Evolutionary conservation across 2,113 vertebrate species (phyloP), one percentile per base, ranked within the genome.

Genomic region (Thymallus thymallus): DNA sequence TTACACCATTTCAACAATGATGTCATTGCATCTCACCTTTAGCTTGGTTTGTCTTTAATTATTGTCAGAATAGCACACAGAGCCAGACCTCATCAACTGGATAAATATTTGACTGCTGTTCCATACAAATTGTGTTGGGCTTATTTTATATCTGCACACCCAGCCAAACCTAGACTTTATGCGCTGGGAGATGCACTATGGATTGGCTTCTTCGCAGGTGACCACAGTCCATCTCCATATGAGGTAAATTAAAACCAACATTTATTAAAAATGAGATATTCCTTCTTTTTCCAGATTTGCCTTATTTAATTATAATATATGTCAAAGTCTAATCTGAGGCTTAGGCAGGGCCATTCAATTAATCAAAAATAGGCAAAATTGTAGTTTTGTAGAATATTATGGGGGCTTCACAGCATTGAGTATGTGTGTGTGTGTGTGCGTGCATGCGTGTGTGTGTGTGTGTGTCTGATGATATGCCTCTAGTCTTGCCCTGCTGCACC

Each of bases 61-160:
- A 98, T 97, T 96, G 93, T 95, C 94, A 91, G 94, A 91, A 92
- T 95, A 92, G 94, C 94, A 94, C 91, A 94, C 9, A 41, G 35
- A 41, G 35, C 35, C 35, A 41, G 35, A 41, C 51, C 96, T 98
- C 97, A 99, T 98, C 96, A 98, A 95, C 95, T 98, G 94, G 96
- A 97, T 97, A 98, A 99, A 99, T 99, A 98, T 99, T 99, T 98
- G 97, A 98, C 96, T 96, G 94, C 95, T 94, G 94, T 96, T 97
- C 94, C 94, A 95, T 96, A 41, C 35, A 97, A 98, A 98, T 97
- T 97, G 95, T 82, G 95, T 95, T 93, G 94, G 94, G 94, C 94
- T 96, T 95, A 95, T 95, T 98, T 96, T 96, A 94, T 95, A 94
- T 95, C 93, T 92, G 93, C 92, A 92, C 94, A 89, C 94, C 93